Base-by-base conservation (phyloP, 1,140 invertebrate genomes). In the Phortica variegata region DNA sequence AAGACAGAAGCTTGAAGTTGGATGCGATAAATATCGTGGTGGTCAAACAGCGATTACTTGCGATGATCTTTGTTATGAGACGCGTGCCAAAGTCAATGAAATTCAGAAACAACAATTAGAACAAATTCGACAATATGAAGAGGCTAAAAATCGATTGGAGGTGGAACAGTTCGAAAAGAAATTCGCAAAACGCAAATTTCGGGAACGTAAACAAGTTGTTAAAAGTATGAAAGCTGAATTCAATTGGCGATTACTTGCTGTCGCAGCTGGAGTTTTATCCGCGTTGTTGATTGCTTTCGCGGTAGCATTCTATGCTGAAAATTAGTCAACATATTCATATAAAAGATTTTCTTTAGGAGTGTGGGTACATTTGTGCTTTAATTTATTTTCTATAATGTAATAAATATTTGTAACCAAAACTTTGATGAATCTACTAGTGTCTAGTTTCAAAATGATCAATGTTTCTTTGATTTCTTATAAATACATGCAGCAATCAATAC, bases 111-210 rank as follows among this genome's bases (percentile, higher is more conserved):
- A 79, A 20, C 79, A 85, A 56, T 57, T 80, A 31, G 79, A 79
- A 42, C 81, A 79, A 50, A 78, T 81, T 39, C 77, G 77, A 26
- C 78, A 80, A 37, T 74, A 83, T 48, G 85, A 88, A 57, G 81
- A 87, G 53, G 68, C 84, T 21, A 83, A 79, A 47, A 87, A 88
- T 75, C 79, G 82, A 13, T 79, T 78, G 48, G 87, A 89, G 61
- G 71, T 90, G 20, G 85, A 86, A 40, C 83, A 85, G 63, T 90
- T 85, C 69, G 82, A 88, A 60, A 84, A 85, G 61, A 88, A 86
- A 63, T 86, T 88, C 47, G 79, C 81, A 54, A 78, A 83, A 49
- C 80, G 83, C 60, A 80, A 83, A 76, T 62, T 70, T 55, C 66
- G 78, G 58, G 70, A 80, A 68, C 60, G 77, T 26, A 78, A 73